Percentiles rank a stretch among this genome's conserved stretches.
These are phyloP conservation scores for Chrysocyon brachyurus DNA, from an alignment of 2,797 vertebrate genomes.

Conservation along the genomic window DNA sequence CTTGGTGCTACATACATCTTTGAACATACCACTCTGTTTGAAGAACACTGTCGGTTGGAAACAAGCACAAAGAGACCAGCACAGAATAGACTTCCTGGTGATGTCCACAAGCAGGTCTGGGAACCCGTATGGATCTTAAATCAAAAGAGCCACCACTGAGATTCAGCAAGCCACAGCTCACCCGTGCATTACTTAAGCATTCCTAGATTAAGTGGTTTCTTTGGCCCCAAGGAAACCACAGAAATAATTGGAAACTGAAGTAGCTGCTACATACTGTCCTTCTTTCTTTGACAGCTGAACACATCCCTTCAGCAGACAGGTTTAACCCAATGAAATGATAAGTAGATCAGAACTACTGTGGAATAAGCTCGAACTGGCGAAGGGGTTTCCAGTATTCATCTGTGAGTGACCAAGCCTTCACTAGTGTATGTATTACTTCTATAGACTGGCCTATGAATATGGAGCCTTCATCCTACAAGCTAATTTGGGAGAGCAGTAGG, in stretches of 20 bases:
- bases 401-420: not conserved
- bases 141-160: conserved; percentile 3
- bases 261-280: not conserved
- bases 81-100: not conserved
- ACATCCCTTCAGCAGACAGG: not conserved
- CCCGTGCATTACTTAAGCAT: not conserved
- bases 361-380: not conserved
- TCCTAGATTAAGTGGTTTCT: conserved; percentile 32
- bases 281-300: not conserved
- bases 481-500: not conserved
- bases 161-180: not conserved
- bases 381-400: not conserved
- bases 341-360: not conserved
- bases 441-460: not conserved
- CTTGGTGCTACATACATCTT: not conserved
- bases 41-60: not conserved
- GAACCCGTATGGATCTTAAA: not conserved
- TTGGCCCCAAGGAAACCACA: not conserved
- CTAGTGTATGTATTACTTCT: not conserved
- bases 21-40: not conserved
- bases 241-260: conserved; percentile 47
- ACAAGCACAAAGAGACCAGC: not conserved
- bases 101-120: not conserved
- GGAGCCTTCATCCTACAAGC: not conserved
- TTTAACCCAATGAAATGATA: not conserved